Base-by-base conservation (phyloP, 2,797 vertebrate species). In the Smutsia gigantea region DNA sequence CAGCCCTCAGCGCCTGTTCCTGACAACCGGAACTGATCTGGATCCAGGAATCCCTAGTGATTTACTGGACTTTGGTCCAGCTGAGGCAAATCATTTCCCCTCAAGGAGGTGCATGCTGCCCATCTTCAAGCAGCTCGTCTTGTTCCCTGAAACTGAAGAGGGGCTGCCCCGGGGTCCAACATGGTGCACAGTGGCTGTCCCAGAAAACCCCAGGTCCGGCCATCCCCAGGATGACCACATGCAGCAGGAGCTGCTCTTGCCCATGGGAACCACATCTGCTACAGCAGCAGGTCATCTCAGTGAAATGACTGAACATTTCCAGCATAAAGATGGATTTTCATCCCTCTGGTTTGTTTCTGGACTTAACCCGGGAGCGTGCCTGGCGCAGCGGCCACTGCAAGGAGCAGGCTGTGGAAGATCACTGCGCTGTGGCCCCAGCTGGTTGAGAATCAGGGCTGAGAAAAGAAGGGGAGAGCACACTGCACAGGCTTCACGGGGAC, bases 361-460 rank as follows among this genome's bases (percentile, higher is more conserved):
- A 63, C 25, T 3, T 6, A 66, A 46, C 34, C 18, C 59, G 21
- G 29, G 18, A 25, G 71, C 42, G 15, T 55, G 5, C 23, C 55
- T 5, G 61, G 49, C 25, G 75, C n/a, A 77, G 8, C 3, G 31
- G 53, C 21, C 23, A 68, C 90, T 13, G 55, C 79, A n/a, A 18
- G 0, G 0, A 49, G 27, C 55, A 79, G 55, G n/a, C 17, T 0
- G 5, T 13, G 42, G n/a, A 14, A 10, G 8, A 9, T 27, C 15
- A 49, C 14, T 0, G 3, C 14, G 8, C 31, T 10, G 31, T n/a
- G 21, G 11, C 34, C 68, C 49, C 4, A 13, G 13, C 2, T 42
- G 2, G n/a, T 19, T 59, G 21, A 23, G 31, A 29, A 71, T 10
- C 5, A 2, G 31, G 59, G 27, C 51, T 34, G 23, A 21, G 59